Percentiles rank a stretch among this genome's conserved stretches.
Conservation (phyloP, 2,888 invertebrate species). For the Steinernema scapterisci region DNA sequence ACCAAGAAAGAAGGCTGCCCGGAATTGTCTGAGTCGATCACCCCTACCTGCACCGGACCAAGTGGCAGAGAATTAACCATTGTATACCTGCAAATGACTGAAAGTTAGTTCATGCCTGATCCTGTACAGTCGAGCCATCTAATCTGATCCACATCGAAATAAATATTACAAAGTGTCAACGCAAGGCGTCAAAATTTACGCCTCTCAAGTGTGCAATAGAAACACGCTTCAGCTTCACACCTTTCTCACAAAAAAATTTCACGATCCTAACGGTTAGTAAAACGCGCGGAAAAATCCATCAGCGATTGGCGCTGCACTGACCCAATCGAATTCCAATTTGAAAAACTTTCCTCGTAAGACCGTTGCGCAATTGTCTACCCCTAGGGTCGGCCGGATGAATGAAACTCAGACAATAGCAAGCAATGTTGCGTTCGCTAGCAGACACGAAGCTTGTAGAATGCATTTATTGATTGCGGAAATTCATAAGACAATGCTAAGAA, state of each 20-base stretch:
- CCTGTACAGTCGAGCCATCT: too few species aligned
- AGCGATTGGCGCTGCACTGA: slow-evolving; percentile 10
- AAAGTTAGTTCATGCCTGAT: not conserved
- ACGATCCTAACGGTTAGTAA: not conserved
- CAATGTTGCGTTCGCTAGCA: too few species aligned
- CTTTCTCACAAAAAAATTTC: not conserved
- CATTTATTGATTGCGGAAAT: too few species aligned
- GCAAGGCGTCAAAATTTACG: too few species aligned
- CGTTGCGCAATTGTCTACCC: slow-evolving; percentile 15
- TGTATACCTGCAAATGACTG: not conserved
- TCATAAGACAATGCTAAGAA: too few species aligned
- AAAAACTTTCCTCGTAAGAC: slow-evolving; percentile 28
- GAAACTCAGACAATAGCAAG: too few species aligned
- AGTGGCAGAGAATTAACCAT: slow-evolving; percentile 17
- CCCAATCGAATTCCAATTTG: slow-evolving; percentile 30
- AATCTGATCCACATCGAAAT: too few species aligned
- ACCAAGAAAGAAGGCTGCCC: slow-evolving; percentile 8
- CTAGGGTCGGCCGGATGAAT: not conserved
- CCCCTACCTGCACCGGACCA: slow-evolving; percentile 1
- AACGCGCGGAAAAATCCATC: not conserved
- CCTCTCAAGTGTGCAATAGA: not conserved
- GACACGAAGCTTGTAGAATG: too few species aligned
- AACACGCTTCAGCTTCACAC: not conserved
- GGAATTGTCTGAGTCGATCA: not conserved
- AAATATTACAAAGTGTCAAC: too few species aligned